Percentiles rank a stretch among this genome's conserved stretches.
Conservation (phyloP, 1,140 invertebrate species). For the Drosophila busckii region DNA sequence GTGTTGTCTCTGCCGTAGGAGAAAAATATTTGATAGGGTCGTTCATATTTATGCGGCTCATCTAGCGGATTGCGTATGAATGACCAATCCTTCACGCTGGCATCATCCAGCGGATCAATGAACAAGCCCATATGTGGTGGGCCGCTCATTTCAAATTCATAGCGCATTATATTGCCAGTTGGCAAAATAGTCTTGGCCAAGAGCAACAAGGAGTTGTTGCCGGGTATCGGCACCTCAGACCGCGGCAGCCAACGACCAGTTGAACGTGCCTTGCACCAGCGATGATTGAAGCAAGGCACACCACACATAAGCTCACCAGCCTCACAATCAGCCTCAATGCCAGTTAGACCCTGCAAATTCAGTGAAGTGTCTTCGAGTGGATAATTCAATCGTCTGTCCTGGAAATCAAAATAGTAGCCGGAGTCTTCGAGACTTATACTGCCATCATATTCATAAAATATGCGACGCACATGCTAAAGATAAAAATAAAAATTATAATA, state of each 20-base stretch:
- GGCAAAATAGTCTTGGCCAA: slow-evolving; percentile 18
- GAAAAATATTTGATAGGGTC: slow-evolving; percentile 85
- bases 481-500: not conserved
- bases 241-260: slow-evolving; percentile 48
- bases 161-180: slow-evolving; percentile 25
- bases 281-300: slow-evolving; percentile 85
- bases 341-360: slow-evolving; percentile 80
- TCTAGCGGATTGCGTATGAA: slow-evolving; percentile 80
- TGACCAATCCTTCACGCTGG: slow-evolving; percentile 82
- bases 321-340: slow-evolving; percentile 82
- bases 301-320: slow-evolving; percentile 86
- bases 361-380: slow-evolving; percentile 79
- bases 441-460: slow-evolving; percentile 82
- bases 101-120: slow-evolving; percentile 82
- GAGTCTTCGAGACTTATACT: slow-evolving; percentile 80
- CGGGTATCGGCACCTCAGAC: slow-evolving; percentile 37
- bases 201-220: slow-evolving; percentile 3
- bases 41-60: slow-evolving; percentile 80
- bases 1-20: slow-evolving; percentile 81
- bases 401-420: slow-evolving; percentile 86
- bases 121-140: slow-evolving; percentile 86
- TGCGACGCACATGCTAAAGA: slow-evolving; percentile 82
- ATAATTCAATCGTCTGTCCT: slow-evolving; percentile 85
- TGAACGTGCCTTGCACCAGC: slow-evolving; percentile 45
- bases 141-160: slow-evolving; percentile 79